Base-by-base conservation (phyloP, 2,113 vertebrate genomes). In the Dasyurus viverrinus region DNA sequence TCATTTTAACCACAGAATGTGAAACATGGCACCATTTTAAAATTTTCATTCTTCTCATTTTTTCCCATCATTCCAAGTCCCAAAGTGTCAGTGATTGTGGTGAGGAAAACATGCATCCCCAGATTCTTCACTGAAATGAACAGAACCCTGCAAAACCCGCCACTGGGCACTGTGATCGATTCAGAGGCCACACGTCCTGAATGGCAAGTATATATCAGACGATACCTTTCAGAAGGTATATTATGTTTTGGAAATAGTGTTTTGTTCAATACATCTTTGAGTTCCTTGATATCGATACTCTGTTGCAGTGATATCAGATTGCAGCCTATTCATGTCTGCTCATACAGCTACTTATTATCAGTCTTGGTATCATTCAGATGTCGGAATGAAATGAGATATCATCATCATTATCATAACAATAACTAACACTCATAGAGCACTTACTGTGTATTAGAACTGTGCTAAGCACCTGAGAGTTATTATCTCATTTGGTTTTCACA, bases 141-240 rank as follows among this genome's bases (percentile, higher is more conserved):
- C 30, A 92, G 6, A 2, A 95, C 95, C 2, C 3, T 98, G 7
- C 96, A 97, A 96, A 98, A 98, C 90, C 98, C 98, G 0, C 97
- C 98, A 0, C 8, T 98, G 0, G 98, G 98, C 90, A 98, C 98
- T 0, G 46, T 98, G 0, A 97, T 98, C 89, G 98, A 98, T 54
- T 96, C 92, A 0, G 98, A 98, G 90, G 98, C 98, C 10, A 97
- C 96, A 0, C 92, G 96, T 27, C 95, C 97, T n/a, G 95, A 96
- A 91, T 97, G 96, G 98, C 92, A 98, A 97, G 98, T 97, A 93
- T 57, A 76, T n/a, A 76, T n/a, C 30, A 0, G 60, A 19, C 14
- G 12, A n/a, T 16, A 30, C 30, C 2, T 76, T 60, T 30, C 57
- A 60, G 30, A 60, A n/a, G n/a, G 30, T 57, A 11, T 57, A 12